Evolutionary conservation across 1,140 invertebrate species (phyloP).

Genomic region (Drosophila repletoides): DNA sequence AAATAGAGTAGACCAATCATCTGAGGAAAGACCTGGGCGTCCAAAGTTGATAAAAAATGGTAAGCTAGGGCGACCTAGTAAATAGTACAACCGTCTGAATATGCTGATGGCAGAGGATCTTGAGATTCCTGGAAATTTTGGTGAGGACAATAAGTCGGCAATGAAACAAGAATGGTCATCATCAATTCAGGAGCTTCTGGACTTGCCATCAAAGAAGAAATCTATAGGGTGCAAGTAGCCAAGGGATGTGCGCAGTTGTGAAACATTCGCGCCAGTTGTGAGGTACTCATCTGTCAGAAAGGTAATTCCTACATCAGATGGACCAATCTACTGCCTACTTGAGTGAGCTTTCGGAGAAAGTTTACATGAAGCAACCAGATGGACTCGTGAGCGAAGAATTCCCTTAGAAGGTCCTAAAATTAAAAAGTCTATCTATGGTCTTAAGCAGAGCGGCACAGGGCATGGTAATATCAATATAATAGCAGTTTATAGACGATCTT

Average conservation of each 20-base stretch:
- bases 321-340: slow-evolving; percentile 83
- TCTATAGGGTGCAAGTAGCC: slow-evolving; percentile 9
- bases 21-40: too few relatives aligned
- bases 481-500: not conserved
- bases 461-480: not conserved
- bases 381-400: not conserved
- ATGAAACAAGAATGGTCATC: too few relatives aligned
- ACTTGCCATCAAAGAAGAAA: not conserved
- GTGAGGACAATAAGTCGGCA: too few relatives aligned
- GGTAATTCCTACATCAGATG: slow-evolving; percentile 81
- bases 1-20: too few relatives aligned
- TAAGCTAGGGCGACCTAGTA: not conserved
- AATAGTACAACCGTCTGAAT: not conserved
- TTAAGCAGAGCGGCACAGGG: slow-evolving; percentile 3
- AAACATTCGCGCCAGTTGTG: slow-evolving; percentile 78
- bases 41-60: not conserved
- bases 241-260: slow-evolving; percentile 18
- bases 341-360: slow-evolving; percentile 71
- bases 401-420: not conserved
- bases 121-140: too few relatives aligned
- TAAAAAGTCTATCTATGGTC: slow-evolving; percentile 10
- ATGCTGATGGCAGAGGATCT: too few relatives aligned
- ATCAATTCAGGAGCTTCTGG: not conserved
- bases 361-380: slow-evolving; percentile 6
- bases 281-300: slow-evolving; percentile 78